Conservation (phyloP, 2,888 invertebrate species). For the Lissocephala sabroskyi region DNA sequence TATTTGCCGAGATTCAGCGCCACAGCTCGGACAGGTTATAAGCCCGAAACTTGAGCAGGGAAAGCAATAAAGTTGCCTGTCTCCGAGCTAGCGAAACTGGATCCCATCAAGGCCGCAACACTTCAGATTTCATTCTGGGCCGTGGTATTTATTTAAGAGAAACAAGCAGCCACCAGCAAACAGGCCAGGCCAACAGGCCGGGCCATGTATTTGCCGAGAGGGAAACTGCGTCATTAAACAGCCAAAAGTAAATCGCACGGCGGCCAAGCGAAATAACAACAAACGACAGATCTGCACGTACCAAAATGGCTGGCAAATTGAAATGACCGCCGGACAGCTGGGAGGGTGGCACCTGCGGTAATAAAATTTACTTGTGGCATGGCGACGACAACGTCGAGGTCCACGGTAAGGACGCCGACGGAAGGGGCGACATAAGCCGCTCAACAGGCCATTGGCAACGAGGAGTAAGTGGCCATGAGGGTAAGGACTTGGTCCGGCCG, state of each 20-base stretch:
- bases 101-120: conserved; percentile 32
- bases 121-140: conserved; percentile 36
- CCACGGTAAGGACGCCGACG: too few species aligned
- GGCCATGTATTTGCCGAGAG: too few species aligned
- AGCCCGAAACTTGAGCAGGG: too few species aligned
- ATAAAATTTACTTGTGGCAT: conserved; percentile 41
- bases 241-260: conserved; percentile 5
- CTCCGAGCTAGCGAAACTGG: conserved; percentile 6
- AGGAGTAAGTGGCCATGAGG: neutral
- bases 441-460: conserved; percentile 29
- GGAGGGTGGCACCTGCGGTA: conserved; percentile 18
- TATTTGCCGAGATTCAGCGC: too few species aligned
- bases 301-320: conserved; percentile 13
- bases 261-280: neutral
- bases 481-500: too few species aligned
- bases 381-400: too few species aligned
- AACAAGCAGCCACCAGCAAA: conserved; percentile 23
- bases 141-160: conserved; percentile 38
- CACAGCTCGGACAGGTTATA: too few species aligned
- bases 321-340: conserved; percentile 11
- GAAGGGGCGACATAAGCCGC: conserved; percentile 43
- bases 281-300: neutral
- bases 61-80: too few species aligned
- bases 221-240: conserved; percentile 37
- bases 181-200: too few species aligned